phyloP scores from a whole-genome alignment of 1,140 invertebrate genomes.

The Drosophila kohkoa region DNA sequence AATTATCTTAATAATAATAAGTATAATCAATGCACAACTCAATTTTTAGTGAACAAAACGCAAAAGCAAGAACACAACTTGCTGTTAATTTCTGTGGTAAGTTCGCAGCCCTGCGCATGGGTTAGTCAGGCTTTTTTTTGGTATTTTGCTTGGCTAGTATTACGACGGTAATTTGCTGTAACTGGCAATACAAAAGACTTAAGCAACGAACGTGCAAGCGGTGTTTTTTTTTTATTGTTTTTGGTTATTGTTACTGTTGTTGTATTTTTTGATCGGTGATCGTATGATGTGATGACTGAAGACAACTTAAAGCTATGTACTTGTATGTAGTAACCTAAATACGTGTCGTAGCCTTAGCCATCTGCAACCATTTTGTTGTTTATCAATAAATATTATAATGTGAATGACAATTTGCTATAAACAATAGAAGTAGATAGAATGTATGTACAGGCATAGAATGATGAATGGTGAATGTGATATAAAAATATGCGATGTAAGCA shows the following conservation, averaged over 20 bases:
- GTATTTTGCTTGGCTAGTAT: slow-evolving; percentile 9
- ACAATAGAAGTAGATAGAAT: background rate
- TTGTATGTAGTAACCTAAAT: slow-evolving; percentile 10
- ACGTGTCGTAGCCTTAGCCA: slow-evolving; percentile 29
- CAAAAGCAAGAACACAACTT: slow-evolving; percentile 42
- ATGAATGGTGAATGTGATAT: slow-evolving; percentile 13
- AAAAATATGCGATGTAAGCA: slow-evolving; percentile 19
- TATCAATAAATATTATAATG: slow-evolving; percentile 4
- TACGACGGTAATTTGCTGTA: slow-evolving; percentile 10
- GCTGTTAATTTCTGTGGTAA: slow-evolving; percentile 41
- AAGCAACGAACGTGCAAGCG: slow-evolving; percentile 74
- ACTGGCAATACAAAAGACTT: slow-evolving; percentile 53
- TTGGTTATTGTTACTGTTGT: background rate
- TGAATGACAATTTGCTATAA: slow-evolving; percentile 11
- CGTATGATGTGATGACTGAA: slow-evolving; percentile 21
- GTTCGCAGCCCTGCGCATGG: slow-evolving; percentile 26
- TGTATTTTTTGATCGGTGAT: slow-evolving; percentile 27
- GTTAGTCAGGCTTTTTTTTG: slow-evolving; percentile 1
- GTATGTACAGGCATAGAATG: slow-evolving; percentile 27
- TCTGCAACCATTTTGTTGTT: slow-evolving; percentile 37
- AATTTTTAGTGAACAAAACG: slow-evolving; percentile 40
- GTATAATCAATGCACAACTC: slow-evolving; percentile 30
- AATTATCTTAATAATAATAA: background rate
- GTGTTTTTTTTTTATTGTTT: slow-evolving; percentile 18
- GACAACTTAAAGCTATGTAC: slow-evolving; percentile 34